A percentile compares a stretch with the other conserved stretches of the same genome.
Conservation (phyloP, 2,113 vertebrate genomes). For the Podarcis cretensis region DNA sequence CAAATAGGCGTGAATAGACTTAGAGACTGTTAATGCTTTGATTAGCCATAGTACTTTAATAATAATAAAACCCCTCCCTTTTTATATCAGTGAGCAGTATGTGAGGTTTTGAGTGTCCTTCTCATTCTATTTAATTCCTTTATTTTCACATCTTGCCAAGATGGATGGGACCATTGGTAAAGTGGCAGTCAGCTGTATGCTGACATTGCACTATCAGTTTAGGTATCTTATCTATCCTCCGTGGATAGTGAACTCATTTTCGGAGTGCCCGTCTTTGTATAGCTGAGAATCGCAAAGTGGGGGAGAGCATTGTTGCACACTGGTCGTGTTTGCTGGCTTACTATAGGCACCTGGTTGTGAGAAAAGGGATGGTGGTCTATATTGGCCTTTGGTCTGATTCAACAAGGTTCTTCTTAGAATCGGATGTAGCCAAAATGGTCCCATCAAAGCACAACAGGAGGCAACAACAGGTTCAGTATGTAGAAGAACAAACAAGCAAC, state of each 20-base stretch:
- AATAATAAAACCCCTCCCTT: background rate
- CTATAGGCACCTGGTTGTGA: too few species aligned
- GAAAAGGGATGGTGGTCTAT: background rate
- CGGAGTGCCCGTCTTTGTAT: background rate
- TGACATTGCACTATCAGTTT: background rate
- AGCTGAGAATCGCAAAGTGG: too few species aligned
- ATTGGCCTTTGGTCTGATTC: too few species aligned
- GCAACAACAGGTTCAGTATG: background rate
- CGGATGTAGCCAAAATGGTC: too few species aligned
- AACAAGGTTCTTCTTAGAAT: background rate
- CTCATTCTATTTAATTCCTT: background rate
- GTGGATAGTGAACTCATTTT: background rate
- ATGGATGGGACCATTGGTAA: background rate
- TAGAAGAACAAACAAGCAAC: background rate
- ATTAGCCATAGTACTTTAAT: background rate
- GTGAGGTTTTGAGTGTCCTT: background rate
- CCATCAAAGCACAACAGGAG: background rate
- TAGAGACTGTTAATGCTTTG: background rate
- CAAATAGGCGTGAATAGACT: too few species aligned
- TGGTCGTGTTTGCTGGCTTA: too few species aligned
- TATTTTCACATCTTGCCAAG: background rate
- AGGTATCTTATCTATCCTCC: too few species aligned
- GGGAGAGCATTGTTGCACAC: too few species aligned
- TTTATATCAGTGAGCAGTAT: background rate
- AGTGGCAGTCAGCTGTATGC: background rate